Base-by-base conservation (phyloP, 2,888 invertebrate species). In the Alentia gelatinosa region DNA sequence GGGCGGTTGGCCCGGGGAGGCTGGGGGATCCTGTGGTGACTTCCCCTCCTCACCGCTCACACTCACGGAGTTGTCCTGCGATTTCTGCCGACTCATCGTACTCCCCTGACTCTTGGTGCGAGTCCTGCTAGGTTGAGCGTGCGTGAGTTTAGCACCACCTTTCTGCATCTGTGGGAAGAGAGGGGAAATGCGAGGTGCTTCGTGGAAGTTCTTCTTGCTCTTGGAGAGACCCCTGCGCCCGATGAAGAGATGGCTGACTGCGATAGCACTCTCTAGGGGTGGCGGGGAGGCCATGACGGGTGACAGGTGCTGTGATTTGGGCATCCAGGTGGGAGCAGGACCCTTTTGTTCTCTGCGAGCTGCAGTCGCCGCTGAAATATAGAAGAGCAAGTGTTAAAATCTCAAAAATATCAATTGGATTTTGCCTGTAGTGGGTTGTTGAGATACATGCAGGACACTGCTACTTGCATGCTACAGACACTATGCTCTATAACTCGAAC, bases 241-340 rank as follows among this genome's bases (percentile, higher is more conserved):
- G 23, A 96, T 93, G 91, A 96, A 95, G 91, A 96, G 93, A 91
- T 96, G 96, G 92, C 96, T 96, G 92, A 96, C 94, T 89, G 95
- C 96, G 3, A 93, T 93, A 0, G 96, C 95, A 23, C 94, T 93
- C 91, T 95, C 95, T 26, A 95, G 94, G 0, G 93, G 92, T 4
- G 94, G 93, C 79, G 93, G 89, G 15, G 42, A 37, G 4, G 39
- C 89, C n/a, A 35, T 30, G 7, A 35, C 47, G 12, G 89, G 39
- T 30, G 39, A 26, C 37, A 50, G 33, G 42, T 75, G n/a, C 35
- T 37, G 39, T 26, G 42, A n/a, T n/a, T 39, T 68, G 37, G 68
- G 89, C 89, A 74, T 75, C 63, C 56, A 90, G 33, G 56, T 89
- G 5, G 68, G 40, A 68, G 68, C n/a, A 3, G 39, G 39, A 9